Base-by-base conservation (phyloP, 64 coral and sea anemone genomes). In the Montipora sp. region DNA sequence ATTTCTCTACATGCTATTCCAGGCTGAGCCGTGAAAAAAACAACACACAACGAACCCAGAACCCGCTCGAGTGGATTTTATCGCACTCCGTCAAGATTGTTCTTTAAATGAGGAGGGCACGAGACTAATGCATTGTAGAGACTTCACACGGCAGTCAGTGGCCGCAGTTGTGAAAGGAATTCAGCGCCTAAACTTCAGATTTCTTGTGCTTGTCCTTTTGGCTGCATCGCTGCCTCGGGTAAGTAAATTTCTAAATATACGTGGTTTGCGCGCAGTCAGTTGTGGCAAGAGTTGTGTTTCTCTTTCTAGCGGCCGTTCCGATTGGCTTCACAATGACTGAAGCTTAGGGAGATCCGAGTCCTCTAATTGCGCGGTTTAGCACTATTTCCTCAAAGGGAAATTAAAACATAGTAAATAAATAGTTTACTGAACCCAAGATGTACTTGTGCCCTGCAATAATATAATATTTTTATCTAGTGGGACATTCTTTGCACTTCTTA, bases 131-230 rank as follows among this genome's bases (percentile, higher is more conserved):
- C 82, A 85, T 85, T 71, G 66, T 59, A 85, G 82, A 85, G 60
- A 85, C 44, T 85, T 85, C 82, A 70, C 65, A 71, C 82, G 65
- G 82, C 82, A 85, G 45, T 72, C 65, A 85, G 60, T 85, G 82
- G 82, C 82, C 82, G 82, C 82, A 85, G 72, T 85, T 85, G 63
- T 85, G 82, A 85, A 72, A 85, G 82, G 82, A 85, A 85, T 69
- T 47, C 82, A 85, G 82, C 46, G 82, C 82, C 63, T 68, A 22
- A 71, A 72, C 60, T 63, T 85, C 46, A 59, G 65, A 72, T 47
- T 49, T 8, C 46, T 85, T 71, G 63, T 85, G 82, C 46, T 85
- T 49, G 66, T 85, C 45, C 82, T 85, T 21, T 85, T 70, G 82
- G 82, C 65, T 49, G 16, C 61, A n/a, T 21, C n/a, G 47, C 65